Evolutionary conservation across 2,113 vertebrate species (phyloP).

Genomic region (Phasianus colchicus): DNA sequence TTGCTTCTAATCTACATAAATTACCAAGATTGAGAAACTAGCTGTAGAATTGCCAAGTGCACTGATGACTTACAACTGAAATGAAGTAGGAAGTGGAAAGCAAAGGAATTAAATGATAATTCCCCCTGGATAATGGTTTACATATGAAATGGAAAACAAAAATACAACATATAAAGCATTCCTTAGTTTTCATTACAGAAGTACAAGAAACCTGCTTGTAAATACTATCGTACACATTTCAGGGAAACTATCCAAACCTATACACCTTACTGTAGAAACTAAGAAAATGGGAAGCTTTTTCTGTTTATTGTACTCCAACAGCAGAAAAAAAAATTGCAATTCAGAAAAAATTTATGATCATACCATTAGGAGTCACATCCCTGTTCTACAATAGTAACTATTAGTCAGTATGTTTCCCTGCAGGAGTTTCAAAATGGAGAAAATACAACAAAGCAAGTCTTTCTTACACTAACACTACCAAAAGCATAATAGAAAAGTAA

Average conservation of each 20-base stretch:
- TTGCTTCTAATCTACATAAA: conserved; percentile 71
- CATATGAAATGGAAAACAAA: conserved; percentile 45
- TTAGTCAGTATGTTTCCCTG: neutral
- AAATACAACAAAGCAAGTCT: fast-evolving
- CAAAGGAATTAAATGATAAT: conserved; percentile 41
- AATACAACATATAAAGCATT: neutral
- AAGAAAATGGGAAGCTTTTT: neutral
- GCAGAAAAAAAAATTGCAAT: neutral
- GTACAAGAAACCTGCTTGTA: neutral
- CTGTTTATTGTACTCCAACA: neutral
- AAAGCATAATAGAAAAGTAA: neutral
- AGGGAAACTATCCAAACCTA: neutral
- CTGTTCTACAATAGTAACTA: neutral
- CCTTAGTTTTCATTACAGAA: neutral
- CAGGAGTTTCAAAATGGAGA: neutral
- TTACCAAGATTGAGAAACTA: conserved; percentile 53
- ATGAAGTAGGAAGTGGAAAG: conserved; percentile 51
- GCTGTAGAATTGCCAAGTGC: conserved; percentile 55
- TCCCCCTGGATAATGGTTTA: conserved; percentile 11
- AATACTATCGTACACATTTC: neutral
- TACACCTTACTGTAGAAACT: neutral
- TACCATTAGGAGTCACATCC: neutral
- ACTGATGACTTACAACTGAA: conserved; percentile 48
- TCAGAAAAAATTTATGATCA: fast-evolving
- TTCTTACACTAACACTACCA: neutral